phyloP scores from a whole-genome alignment of 2,888 invertebrate species.

The Belgica antarctica region DNA sequence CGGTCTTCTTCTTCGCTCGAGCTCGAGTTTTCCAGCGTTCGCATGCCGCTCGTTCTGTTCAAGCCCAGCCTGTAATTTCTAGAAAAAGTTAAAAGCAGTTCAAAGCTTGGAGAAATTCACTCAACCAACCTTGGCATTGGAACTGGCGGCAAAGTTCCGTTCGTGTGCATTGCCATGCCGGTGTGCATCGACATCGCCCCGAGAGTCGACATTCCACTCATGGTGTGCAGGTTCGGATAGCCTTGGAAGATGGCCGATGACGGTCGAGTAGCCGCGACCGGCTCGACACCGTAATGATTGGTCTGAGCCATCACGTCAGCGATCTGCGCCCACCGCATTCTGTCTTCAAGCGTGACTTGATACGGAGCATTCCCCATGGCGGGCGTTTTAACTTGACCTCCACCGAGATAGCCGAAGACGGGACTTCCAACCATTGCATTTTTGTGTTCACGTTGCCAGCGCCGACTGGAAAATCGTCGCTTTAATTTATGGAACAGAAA shows the following conservation, averaged over 20 bases:
- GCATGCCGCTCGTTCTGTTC: conserved; percentile 55
- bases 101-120: background rate
- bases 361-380: conserved; percentile 75
- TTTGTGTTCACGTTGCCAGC: conserved; percentile 88
- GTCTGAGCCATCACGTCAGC: conserved; percentile 85
- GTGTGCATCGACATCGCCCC: conserved; percentile 51
- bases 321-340: conserved; percentile 84
- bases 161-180: conserved; percentile 49
- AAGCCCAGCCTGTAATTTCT: conserved; percentile 50
- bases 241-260: conserved; percentile 77
- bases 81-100: background rate
- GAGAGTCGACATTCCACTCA: conserved; percentile 45
- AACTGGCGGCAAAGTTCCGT: conserved; percentile 65
- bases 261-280: conserved; percentile 70
- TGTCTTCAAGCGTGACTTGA: conserved; percentile 71
- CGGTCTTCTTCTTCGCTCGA: conserved; percentile 69
- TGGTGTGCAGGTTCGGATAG: conserved; percentile 64
- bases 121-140: conserved; percentile 65
- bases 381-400: conserved; percentile 69
- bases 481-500: background rate
- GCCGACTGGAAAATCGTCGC: conserved; percentile 58
- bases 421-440: conserved; percentile 73
- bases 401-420: conserved; percentile 78
- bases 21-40: conserved; percentile 59
- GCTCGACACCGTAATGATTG: conserved; percentile 79